These are phyloP conservation scores for Sinotaia quadrata DNA, from an alignment of 2,888 invertebrate species.

Conservation along the genomic window DNA sequence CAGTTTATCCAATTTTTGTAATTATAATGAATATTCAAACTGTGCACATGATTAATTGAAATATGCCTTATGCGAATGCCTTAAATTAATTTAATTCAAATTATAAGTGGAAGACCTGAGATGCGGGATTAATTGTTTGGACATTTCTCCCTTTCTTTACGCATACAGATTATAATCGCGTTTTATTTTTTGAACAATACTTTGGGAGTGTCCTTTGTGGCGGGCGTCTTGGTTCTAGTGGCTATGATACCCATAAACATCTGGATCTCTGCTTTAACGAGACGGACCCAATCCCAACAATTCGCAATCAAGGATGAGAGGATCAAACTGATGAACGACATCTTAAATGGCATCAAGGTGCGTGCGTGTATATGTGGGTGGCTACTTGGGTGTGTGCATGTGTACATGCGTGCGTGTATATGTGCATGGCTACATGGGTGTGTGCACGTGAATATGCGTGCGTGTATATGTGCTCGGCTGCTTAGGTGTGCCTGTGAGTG, in stretches of 20 bases:
- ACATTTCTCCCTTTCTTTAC: too few species aligned
- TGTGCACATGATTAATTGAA: too few species aligned
- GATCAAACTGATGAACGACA: constrained; percentile 94
- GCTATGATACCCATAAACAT: constrained; percentile 79
- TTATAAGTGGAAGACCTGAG: too few species aligned
- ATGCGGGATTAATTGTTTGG: too few species aligned
- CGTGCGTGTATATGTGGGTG: background rate
- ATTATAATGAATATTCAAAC: background rate
- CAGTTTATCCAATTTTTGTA: too few species aligned
- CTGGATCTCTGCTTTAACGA: constrained; percentile 36
- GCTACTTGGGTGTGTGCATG: background rate
- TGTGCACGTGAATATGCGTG: background rate
- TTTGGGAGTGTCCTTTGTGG: constrained; percentile 83
- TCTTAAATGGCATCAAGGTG: constrained; percentile 92
- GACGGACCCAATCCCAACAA: constrained; percentile 75
- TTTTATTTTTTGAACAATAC: constrained; percentile 76
- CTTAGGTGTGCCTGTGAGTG: background rate
- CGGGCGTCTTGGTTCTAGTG: constrained; percentile 91
- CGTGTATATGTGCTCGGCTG: background rate
- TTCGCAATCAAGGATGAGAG: constrained; percentile 96
- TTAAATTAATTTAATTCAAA: too few species aligned
- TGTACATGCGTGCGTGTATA: background rate
- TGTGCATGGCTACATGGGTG: background rate
- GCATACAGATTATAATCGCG: constrained; percentile 78
- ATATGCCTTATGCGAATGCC: too few species aligned